Evolutionary conservation across 92 coral and sea anemone genomes (phyloP).

Genomic region (Umimayanthus chanpuru): DNA sequence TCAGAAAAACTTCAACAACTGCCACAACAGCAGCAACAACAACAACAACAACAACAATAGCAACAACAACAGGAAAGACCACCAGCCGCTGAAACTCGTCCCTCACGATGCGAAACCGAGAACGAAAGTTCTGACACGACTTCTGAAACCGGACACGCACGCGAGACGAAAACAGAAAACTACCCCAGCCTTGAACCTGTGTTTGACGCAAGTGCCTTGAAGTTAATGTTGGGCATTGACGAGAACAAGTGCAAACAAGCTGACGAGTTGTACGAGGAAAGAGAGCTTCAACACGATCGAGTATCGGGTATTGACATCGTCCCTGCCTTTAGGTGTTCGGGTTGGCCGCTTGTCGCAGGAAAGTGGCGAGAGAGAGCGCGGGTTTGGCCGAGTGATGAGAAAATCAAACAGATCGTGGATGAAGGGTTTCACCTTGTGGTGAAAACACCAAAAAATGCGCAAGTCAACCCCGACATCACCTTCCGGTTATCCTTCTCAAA

Average conservation of each 20-base stretch:
- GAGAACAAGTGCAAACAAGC: neutral
- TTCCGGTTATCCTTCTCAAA: slow-evolving; percentile 84
- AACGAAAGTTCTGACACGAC: neutral
- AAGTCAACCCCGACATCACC: slow-evolving; percentile 50
- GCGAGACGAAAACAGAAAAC: neutral
- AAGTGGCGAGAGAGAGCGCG: slow-evolving; percentile 73
- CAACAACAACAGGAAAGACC: neutral
- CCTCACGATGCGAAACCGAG: neutral
- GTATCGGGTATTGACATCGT: slow-evolving; percentile 69
- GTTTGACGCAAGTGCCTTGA: neutral
- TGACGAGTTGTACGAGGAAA: slow-evolving; percentile 10
- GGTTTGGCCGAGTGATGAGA: slow-evolving; percentile 66
- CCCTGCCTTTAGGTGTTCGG: slow-evolving; percentile 66
- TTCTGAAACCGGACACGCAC: slow-evolving; percentile 1
- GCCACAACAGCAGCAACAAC: no score
- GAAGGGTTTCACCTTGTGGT: slow-evolving; percentile 77
- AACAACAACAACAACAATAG: neutral
- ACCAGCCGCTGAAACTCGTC: neutral
- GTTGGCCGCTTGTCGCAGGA: slow-evolving; percentile 71
- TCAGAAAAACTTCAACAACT: neutral
- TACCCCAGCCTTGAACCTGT: neutral
- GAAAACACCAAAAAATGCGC: slow-evolving; percentile 54
- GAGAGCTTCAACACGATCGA: slow-evolving; percentile 13
- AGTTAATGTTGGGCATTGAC: neutral
- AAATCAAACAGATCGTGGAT: slow-evolving; percentile 50